A percentile compares a stretch with the other conserved stretches of the same genome.
phyloP scores from a whole-genome alignment of 2,888 invertebrate genomes.

The Chloroclysta siterata region DNA sequence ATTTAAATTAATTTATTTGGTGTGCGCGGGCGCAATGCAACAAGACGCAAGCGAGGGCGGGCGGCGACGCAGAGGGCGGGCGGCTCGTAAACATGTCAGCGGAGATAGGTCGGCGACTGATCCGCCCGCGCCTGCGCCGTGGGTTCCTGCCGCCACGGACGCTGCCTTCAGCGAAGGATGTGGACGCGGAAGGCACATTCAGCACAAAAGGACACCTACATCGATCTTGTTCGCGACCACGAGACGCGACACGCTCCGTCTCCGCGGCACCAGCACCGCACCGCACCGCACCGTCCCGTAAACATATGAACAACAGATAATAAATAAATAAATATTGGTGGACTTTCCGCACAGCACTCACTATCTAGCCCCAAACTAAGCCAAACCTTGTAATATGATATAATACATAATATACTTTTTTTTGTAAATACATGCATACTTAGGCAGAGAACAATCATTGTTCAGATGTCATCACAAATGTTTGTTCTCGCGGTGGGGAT shows the following conservation, averaged over 20 bases:
- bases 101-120: constrained; percentile 55
- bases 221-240: neutral
- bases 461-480: too few species aligned
- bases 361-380: too few species aligned
- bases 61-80: constrained; percentile 36
- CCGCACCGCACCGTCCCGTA: neutral
- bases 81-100: constrained; percentile 71
- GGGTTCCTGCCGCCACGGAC: constrained; percentile 21
- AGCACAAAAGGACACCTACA: neutral
- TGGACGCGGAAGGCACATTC: too few species aligned
- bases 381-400: too few species aligned
- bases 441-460: too few species aligned
- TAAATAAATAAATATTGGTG: too few species aligned
- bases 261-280: neutral
- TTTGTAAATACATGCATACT: too few species aligned
- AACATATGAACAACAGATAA: neutral
- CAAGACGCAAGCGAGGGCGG: constrained; percentile 39
- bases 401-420: too few species aligned
- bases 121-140: constrained; percentile 47
- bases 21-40: constrained; percentile 58
- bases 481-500: too few species aligned
- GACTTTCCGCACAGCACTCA: too few species aligned
- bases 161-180: too few species aligned
- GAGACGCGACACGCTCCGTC: neutral
- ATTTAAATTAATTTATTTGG: constrained; percentile 71